phyloP scores from a whole-genome alignment of 2,888 invertebrate genomes.

The Apotomis turbidana region DNA sequence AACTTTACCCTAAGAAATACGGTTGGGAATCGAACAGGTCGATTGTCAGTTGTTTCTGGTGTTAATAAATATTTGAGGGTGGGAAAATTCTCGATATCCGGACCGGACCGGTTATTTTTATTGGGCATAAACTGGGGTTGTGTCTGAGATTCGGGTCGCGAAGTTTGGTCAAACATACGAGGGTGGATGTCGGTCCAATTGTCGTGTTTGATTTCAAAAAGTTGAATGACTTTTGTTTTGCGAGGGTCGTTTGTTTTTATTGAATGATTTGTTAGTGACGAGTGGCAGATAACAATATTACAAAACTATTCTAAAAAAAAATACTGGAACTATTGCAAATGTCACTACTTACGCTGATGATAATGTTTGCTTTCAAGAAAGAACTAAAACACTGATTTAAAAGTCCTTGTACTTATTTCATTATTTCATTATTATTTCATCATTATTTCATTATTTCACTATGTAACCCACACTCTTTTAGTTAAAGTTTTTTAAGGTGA shows the following conservation, averaged over 20 bases:
- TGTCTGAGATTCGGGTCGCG: conserved; percentile 63
- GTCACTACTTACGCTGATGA: no score
- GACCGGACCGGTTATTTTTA: conserved; percentile 79
- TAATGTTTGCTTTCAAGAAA: no score
- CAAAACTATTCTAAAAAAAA: neutral
- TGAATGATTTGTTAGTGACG: conserved; percentile 10
- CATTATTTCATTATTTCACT: no score
- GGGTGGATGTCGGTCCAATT: conserved; percentile 53
- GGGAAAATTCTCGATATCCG: conserved; percentile 77
- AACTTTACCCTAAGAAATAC: conserved; percentile 41
- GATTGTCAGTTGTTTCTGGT: conserved; percentile 44
- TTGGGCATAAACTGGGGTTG: conserved; percentile 76
- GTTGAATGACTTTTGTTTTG: conserved; percentile 50
- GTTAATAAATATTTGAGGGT: conserved; percentile 67
- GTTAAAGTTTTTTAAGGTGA: no score
- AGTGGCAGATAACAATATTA: neutral
- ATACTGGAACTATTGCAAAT: no score
- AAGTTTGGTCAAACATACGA: conserved; percentile 69
- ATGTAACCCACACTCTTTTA: no score
- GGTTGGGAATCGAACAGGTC: conserved; percentile 42
- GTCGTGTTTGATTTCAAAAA: conserved; percentile 58
- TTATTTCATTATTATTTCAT: no score
- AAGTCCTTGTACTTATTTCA: no score
- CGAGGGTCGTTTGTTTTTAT: conserved; percentile 43
- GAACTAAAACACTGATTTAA: no score